phyloP scores from a whole-genome alignment of 2,113 vertebrate species.

The Sinocyclocheilus rhinocerous region DNA sequence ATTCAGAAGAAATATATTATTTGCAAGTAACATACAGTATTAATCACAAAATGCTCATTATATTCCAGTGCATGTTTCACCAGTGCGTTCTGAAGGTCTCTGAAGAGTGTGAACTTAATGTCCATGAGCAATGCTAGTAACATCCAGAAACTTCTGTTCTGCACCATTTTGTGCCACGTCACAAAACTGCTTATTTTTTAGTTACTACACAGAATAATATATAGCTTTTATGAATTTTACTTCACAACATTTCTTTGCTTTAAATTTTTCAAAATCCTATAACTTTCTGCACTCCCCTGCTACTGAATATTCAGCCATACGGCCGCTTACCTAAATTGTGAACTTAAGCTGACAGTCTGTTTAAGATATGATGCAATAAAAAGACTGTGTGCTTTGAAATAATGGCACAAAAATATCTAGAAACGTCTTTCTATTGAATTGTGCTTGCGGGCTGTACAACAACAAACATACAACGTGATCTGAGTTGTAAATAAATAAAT shows the following conservation, averaged over 20 bases:
- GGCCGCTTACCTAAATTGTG: not conserved
- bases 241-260: not conserved
- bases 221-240: not conserved
- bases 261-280: not conserved
- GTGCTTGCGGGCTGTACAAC: not conserved
- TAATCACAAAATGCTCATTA: not conserved
- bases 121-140: not conserved
- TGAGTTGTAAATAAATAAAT: too few relatives aligned
- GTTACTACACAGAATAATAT: too few relatives aligned
- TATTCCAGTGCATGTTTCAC: not conserved
- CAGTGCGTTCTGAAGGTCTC: not conserved
- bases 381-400: not conserved
- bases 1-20: not conserved
- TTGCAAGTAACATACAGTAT: not conserved
- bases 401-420: not conserved
- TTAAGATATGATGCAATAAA: not conserved
- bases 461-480: not conserved
- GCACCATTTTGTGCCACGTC: too few relatives aligned
- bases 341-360: not conserved
- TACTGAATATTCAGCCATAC: too few relatives aligned
- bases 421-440: not conserved
- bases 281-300: not conserved
- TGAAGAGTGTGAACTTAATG: not conserved
- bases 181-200: too few relatives aligned
- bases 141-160: not conserved